Evolutionary conservation across 2,797 vertebrate species (phyloP).

Genomic region (Cirrhinus mrigala): DNA sequence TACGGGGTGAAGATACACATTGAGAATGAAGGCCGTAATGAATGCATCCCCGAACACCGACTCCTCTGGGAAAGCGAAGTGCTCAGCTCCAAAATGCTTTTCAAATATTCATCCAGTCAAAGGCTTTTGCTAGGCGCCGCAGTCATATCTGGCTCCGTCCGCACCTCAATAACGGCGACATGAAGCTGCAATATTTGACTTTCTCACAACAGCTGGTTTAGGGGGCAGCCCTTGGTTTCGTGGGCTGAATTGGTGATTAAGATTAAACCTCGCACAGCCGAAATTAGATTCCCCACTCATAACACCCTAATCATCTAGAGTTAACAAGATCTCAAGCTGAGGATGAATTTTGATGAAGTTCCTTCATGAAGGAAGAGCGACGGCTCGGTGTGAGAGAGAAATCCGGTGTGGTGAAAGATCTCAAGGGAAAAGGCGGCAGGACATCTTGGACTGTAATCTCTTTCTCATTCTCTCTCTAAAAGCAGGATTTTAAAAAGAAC

Average conservation of each 20-base stretch:
- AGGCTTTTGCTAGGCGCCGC: background rate
- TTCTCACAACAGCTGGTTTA: constrained; percentile 20
- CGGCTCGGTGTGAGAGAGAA: background rate
- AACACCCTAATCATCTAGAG: constrained; percentile 23
- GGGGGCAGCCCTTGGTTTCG: background rate
- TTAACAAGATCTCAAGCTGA: constrained; percentile 30
- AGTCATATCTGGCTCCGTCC: constrained; percentile 18
- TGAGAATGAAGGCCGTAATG: constrained; percentile 32
- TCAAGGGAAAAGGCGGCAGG: constrained; percentile 38
- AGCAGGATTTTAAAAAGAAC: constrained; percentile 9
- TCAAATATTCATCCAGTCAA: constrained; percentile 60
- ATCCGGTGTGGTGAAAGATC: constrained; percentile 15
- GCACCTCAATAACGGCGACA: constrained; percentile 12
- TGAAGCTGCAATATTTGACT: constrained; percentile 16
- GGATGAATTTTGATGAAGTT: constrained; percentile 28
- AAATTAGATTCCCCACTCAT: constrained; percentile 31
- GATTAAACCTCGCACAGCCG: constrained; percentile 25
- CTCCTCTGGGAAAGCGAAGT: constrained; percentile 43
- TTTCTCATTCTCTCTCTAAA: constrained; percentile 21
- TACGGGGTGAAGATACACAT: background rate
- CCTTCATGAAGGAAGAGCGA: background rate
- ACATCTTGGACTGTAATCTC: constrained; percentile 36
- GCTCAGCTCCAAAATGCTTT: constrained; percentile 59
- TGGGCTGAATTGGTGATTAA: constrained; percentile 10
- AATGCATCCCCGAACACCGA: constrained; percentile 39